Evolutionary conservation across 2,888 invertebrate genomes (phyloP), one percentile per base, ranked within the genome.

Genomic region (Ophion ventricosus): DNA sequence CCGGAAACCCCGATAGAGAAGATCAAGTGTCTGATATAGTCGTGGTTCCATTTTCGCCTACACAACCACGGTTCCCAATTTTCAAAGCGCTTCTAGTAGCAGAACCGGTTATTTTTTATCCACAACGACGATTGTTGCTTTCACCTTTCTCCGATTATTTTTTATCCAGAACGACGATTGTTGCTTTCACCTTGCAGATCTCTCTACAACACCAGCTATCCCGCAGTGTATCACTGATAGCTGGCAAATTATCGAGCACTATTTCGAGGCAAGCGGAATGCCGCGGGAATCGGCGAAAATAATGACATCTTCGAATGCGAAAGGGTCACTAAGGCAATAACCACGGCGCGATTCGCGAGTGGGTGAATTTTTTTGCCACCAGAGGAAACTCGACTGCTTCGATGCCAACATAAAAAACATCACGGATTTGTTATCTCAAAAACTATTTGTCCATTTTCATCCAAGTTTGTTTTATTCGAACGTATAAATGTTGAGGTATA

Each of bases 11-110:
- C n/a, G n/a, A n/a, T 29, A 29, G 29, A 63, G 35, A 35, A 35
- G 64, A 66, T 20, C 20, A 40, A 35, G 64, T 20, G 20, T 3
- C 1, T 11, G 64, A 40, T 17, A 66, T 66, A 20, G n/a, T 40
- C 10, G 20, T 66, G n/a, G 64, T 66, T 1, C 40, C 64, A 10
- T n/a, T 35, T 40, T 66, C 40, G 64, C 64, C 64, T n/a, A 66
- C 40, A 10, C 64, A 66, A 66, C 35, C 40, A 17, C 40, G 64
- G 40, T 66, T 40, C 35, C 64, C 64, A 20, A 20, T 40, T 10
- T 66, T 66, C 10, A 40, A 10, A 20, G n/a, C 17, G 14, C 20
- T 66, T 20, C 25, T 11, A n/a, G 40, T n/a, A 40, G 17, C 35
- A 20, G 14, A 40, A 11, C 40, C 35, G 40, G n/a, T 66, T 40